Base-by-base conservation (phyloP, 1,140 invertebrate species). In the Nasonia giraulti region DNA sequence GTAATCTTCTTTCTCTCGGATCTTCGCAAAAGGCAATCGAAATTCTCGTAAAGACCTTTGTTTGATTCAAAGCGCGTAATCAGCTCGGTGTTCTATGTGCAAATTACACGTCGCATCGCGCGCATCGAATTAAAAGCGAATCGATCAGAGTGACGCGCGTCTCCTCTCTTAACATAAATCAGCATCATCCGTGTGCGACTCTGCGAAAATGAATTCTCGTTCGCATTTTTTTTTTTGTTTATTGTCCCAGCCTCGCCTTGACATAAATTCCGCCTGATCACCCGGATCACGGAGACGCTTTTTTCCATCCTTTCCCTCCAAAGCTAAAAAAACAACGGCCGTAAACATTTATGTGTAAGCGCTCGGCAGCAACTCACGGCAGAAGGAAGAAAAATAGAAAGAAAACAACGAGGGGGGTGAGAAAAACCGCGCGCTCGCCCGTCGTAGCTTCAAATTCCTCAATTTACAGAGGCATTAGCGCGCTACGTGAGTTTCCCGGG, bases 391-490 rank as follows among this genome's bases (percentile, higher is more conserved):
- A 17, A 37, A 37, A 40, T 8, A 74, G 44, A 74, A n/a, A 40
- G 17, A 74, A 74, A 40, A 44, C 6, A 40, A 74, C 5, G 20
- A 76, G 74, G 40, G 10, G 40, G 8, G 6, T 5, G 8, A 44
- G 7, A 55, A 20, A 62, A n/a, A n/a, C 3, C 3, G 2, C 44
- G 20, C 10, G 68, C 27, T 27, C 31, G 47, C 50, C 47, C 74
- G 40, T 27, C 23, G 80, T 66, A 80, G 66, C 68, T 50, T 80
- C 44, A 83, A 86, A 86, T 83, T 86, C 83, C 82, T 86, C 85
- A 86, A 86, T 86, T 83, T 83, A 78, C 77, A 71, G 71, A 86
- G 66, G 69, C 71, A 80, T 37, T 62, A 69, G 27, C 37, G 74
- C 11, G 27, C 77, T 73, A 68, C 83, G 80, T 73, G 80, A 71